Base-by-base conservation (phyloP, 1,140 invertebrate genomes). In the Calephelis nemesis region DNA sequence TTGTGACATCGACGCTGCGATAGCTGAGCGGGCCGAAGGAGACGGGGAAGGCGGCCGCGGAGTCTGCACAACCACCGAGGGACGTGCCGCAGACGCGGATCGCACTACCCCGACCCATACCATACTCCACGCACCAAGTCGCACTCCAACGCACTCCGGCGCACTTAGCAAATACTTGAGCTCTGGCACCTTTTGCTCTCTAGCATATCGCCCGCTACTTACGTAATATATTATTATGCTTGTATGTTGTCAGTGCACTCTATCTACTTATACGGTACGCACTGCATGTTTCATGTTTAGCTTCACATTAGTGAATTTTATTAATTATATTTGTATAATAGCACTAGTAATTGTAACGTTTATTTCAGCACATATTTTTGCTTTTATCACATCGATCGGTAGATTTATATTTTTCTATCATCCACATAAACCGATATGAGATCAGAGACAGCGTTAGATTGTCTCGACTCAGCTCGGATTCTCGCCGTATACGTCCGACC, bases 1-100 rank as follows among this genome's bases (percentile, higher is more conserved):
- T 67, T 86, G 75, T 78, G 91, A 93, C 91, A 93, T 93, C 93
- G 93, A 92, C 88, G 93, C 93, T 93, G 88, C 92, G 92, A 90
- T 88, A 91, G 92, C 93, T 92, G 92, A 93, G 92, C 92, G 93
- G 93, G 93, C 91, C 91, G 84, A 87, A 82, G 88, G 87, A 89
- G 85, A 88, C 90, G 92, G 92, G 90, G 92, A 30, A 45, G 42
- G 92, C 88, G 90, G 88, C 77, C 72, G 79, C 72, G 73, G 76
- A 90, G 92, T 93, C 93, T 93, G 93, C 92, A 88, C 90, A 93
- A 92, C 91, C 92, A 93, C 78, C 75, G 78, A 79, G 68, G 70
- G 79, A 78, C 77, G 80, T 76, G 78, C 81, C 71, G 75, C 81
- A 79, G 76, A 90, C 86, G 86, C 84, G 87, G 91, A 91, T 89